Conservation (phyloP, 2,797 vertebrate species). For the Anas bernieri region DNA sequence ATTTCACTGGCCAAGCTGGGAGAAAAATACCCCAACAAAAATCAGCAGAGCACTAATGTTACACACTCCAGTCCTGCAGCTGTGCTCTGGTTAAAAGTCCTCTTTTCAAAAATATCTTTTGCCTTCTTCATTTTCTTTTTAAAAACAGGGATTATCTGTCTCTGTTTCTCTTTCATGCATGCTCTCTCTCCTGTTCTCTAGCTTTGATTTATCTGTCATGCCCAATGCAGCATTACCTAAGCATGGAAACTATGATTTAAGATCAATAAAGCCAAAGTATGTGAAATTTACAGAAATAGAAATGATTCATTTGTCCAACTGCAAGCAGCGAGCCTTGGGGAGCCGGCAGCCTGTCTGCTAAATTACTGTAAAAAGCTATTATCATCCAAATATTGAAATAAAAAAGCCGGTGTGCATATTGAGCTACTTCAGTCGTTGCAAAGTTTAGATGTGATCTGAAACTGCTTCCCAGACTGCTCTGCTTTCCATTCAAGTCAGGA, state of each 20-base stretch:
- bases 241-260: conserved; percentile 58
- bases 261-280: conserved; percentile 41
- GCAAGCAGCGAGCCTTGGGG: neutral
- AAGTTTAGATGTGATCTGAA: neutral
- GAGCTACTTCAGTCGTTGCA: neutral
- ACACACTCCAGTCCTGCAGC: conserved; percentile 45
- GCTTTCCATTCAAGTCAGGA: neutral
- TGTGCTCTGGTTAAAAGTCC: conserved; percentile 45
- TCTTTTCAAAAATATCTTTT: conserved; percentile 37
- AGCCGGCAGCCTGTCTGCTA: neutral
- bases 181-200: neutral
- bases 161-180: neutral
- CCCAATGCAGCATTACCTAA: conserved; percentile 43
- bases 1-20: conserved; percentile 32
- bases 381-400: neutral
- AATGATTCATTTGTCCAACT: neutral
- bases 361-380: neutral
- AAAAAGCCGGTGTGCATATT: neutral
- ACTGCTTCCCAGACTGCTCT: neutral
- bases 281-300: conserved; percentile 24
- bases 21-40: conserved; percentile 60
- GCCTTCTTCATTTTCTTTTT: conserved; percentile 39
- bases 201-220: conserved; percentile 57
- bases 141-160: conserved; percentile 62
- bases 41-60: conserved; percentile 47